Evolutionary conservation across 2,888 invertebrate species (phyloP).

Genomic region (Trichacis sp.): DNA sequence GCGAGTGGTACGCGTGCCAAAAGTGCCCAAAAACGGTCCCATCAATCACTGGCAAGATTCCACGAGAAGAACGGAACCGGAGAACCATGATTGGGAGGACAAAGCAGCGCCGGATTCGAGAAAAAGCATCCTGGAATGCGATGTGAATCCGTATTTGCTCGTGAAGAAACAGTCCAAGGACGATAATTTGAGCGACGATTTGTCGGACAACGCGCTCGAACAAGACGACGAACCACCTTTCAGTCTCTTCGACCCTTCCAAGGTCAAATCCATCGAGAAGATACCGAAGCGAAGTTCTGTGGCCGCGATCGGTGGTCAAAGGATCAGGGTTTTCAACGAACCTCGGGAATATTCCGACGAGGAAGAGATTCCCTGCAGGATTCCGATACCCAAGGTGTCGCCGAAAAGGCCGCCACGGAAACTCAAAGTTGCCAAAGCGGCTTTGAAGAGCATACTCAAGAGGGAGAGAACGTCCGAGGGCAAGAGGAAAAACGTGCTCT

Average conservation of each 20-base stretch:
- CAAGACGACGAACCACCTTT: constrained; percentile 48
- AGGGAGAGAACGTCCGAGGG: constrained; percentile 50
- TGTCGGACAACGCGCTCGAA: constrained; percentile 65
- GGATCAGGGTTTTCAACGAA: constrained; percentile 76
- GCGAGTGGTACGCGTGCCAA: constrained; percentile 44
- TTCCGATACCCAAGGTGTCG: constrained; percentile 70
- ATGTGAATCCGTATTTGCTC: constrained; percentile 87
- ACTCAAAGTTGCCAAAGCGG: constrained; percentile 68
- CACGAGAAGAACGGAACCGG: constrained; percentile 18
- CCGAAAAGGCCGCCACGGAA: constrained; percentile 76
- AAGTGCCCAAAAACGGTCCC: constrained; percentile 37
- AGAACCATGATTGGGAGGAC: constrained; percentile 45
- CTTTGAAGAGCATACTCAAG: constrained; percentile 60
- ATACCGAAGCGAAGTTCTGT: constrained; percentile 58
- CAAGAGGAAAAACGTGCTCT: constrained; percentile 61
- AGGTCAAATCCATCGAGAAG: constrained; percentile 66
- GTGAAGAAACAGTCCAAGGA: constrained; percentile 71
- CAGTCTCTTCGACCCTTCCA: constrained; percentile 62
- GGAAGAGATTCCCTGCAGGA: constrained; percentile 52
- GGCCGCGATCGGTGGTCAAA: constrained; percentile 77
- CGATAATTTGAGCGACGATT: constrained; percentile 68
- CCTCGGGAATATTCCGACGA: constrained; percentile 55
- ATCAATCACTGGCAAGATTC: constrained; percentile 45
- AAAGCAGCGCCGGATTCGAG: constrained; percentile 45
- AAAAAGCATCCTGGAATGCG: constrained; percentile 84